Evolutionary conservation across 2,113 vertebrate genomes (phyloP).

Genomic region (Erinaceus europaeus): DNA sequence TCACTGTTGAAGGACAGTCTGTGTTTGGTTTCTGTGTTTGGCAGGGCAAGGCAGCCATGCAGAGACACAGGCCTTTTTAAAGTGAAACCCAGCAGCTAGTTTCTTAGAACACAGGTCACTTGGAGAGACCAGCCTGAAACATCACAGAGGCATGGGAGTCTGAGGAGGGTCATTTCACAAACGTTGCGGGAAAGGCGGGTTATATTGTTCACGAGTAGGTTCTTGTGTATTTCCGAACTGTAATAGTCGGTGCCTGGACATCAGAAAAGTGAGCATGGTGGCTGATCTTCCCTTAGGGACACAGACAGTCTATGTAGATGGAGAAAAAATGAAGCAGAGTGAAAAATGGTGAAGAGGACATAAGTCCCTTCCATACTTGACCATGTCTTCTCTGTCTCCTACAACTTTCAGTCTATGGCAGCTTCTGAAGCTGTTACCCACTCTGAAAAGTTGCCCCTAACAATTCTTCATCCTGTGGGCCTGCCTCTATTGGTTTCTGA

Average conservation of each 20-base stretch:
- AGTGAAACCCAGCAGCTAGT: conserved; percentile 12
- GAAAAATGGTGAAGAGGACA: background rate
- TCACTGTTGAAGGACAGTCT: conserved; percentile 8
- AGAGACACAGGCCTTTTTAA: background rate
- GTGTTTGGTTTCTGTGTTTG: background rate
- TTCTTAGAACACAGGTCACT: conserved; percentile 20
- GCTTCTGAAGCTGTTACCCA: background rate
- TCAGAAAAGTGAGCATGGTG: background rate
- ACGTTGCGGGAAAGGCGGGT: background rate
- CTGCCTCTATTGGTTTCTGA: background rate
- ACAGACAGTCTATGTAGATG: background rate
- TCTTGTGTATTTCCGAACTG: background rate
- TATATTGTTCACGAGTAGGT: background rate
- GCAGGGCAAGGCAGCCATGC: no score
- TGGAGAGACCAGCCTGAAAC: conserved; percentile 6
- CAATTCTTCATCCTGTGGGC: background rate
- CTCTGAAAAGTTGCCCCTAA: background rate
- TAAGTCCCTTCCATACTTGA: background rate
- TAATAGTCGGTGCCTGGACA: background rate
- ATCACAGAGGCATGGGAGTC: no score
- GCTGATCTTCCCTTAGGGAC: background rate
- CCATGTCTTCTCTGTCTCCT: background rate
- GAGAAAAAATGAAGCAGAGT: background rate
- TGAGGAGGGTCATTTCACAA: background rate
- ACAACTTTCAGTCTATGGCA: background rate